Evolutionary conservation across 2,888 invertebrate genomes (phyloP).

Genomic region (Chromoteleia sp.): DNA sequence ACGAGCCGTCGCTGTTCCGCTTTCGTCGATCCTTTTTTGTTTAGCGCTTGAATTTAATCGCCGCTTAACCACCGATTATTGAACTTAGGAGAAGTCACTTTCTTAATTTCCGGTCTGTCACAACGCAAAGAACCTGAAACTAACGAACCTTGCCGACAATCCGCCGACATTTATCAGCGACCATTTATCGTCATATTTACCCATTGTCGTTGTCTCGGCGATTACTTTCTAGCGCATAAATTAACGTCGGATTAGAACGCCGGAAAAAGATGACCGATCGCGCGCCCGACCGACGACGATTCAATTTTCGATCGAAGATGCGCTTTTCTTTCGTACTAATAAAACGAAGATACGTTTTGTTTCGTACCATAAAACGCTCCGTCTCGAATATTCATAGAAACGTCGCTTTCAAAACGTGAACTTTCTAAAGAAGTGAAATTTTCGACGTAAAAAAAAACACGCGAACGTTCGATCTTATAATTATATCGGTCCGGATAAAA

Average conservation of each 20-base stretch:
- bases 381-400: constrained; percentile 60
- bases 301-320: constrained; percentile 34
- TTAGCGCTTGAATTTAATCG: constrained; percentile 32
- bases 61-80: constrained; percentile 43
- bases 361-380: constrained; percentile 23
- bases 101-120: constrained; percentile 65
- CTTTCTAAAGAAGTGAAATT: constrained; percentile 67
- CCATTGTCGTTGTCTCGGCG: constrained; percentile 18
- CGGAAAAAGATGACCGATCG: constrained; percentile 15
- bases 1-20: constrained; percentile 55
- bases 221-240: constrained; percentile 43
- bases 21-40: constrained; percentile 62
- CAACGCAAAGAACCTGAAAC: constrained; percentile 42
- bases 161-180: constrained; percentile 38
- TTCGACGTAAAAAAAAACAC: constrained; percentile 40
- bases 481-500: constrained; percentile 42
- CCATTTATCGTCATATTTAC: constrained; percentile 13
- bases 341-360: too few relatives aligned
- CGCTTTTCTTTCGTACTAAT: constrained; percentile 33
- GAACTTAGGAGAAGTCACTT: constrained; percentile 60
- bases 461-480: constrained; percentile 41
- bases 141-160: constrained; percentile 29
- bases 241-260: constrained; percentile 14
- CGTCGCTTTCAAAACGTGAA: constrained; percentile 55
- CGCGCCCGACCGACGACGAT: not conserved